Evolutionary conservation across 1,140 invertebrate species (phyloP).

Genomic region (Listronotus bonariensis): DNA sequence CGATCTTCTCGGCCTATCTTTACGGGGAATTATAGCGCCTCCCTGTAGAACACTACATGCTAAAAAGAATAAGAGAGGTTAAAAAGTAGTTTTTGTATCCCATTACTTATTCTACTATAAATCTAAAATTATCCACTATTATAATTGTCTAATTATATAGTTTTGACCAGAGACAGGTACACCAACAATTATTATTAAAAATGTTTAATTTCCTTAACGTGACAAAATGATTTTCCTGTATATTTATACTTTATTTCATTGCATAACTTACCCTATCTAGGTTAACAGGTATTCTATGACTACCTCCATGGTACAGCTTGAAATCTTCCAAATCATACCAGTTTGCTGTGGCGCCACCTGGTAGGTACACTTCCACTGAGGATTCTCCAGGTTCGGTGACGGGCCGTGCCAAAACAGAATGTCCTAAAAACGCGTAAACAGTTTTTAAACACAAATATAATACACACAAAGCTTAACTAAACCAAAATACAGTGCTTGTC

Average conservation of each 20-base stretch:
- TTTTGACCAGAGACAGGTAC: too few relatives aligned
- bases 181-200: too few relatives aligned
- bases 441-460: too few relatives aligned
- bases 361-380: constrained; percentile 87
- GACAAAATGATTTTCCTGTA: too few relatives aligned
- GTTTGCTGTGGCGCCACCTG: constrained; percentile 68
- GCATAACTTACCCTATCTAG: constrained; percentile 64
- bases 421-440: constrained; percentile 61
- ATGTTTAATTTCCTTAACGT: too few relatives aligned
- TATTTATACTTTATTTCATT: too few relatives aligned
- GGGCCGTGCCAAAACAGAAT: constrained; percentile 83
- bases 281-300: constrained; percentile 68
- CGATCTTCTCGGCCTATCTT: constrained; percentile 87
- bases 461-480: too few relatives aligned
- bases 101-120: too few relatives aligned
- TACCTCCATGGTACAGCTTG: constrained; percentile 65
- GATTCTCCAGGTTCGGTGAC: constrained; percentile 79
- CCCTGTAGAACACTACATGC: constrained; percentile 93
- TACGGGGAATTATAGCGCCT: constrained; percentile 90
- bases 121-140: too few relatives aligned
- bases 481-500: too few relatives aligned
- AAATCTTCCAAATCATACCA: constrained; percentile 95
- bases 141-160: too few relatives aligned
- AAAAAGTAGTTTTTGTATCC: too few relatives aligned
- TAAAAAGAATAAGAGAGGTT: constrained; percentile 44